Percentiles rank a stretch among this genome's conserved stretches.
These are phyloP conservation scores for Callaeas wilsoni DNA, from an alignment of 2,113 vertebrate species.

Conservation along the genomic window DNA sequence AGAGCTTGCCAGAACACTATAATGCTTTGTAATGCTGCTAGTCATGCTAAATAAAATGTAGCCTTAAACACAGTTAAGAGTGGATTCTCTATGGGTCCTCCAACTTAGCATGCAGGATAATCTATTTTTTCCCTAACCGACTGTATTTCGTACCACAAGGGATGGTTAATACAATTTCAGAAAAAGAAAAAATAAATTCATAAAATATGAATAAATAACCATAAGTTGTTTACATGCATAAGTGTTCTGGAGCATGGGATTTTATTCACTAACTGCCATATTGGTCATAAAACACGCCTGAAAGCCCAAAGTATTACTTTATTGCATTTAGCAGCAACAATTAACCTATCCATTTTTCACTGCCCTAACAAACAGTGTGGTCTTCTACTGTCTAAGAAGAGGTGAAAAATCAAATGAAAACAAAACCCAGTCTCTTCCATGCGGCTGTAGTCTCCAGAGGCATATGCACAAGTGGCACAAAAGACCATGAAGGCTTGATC, in stretches of 20 bases:
- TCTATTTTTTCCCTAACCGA: not conserved
- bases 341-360: not conserved
- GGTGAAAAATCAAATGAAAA: not conserved
- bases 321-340: constrained; percentile 9
- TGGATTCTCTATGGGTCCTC: not conserved
- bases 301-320: not conserved
- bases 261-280: constrained; percentile 21
- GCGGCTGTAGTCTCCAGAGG: not conserved
- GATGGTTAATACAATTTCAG: not conserved
- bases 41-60: not conserved
- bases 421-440: not conserved
- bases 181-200: not conserved
- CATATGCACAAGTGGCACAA: not conserved
- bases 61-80: not conserved
- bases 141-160: not conserved
- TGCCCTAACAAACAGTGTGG: not conserved
- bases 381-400: not conserved
- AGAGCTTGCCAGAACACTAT: not conserved
- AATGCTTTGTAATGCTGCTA: not conserved
- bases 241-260: not conserved
- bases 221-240: constrained; percentile 16
- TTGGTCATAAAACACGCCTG: not conserved
- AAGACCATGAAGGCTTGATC: not conserved
- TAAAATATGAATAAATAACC: constrained; percentile 9
- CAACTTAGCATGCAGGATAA: not conserved